phyloP scores from a whole-genome alignment of 2,888 invertebrate species.

The Camponotus fellah region DNA sequence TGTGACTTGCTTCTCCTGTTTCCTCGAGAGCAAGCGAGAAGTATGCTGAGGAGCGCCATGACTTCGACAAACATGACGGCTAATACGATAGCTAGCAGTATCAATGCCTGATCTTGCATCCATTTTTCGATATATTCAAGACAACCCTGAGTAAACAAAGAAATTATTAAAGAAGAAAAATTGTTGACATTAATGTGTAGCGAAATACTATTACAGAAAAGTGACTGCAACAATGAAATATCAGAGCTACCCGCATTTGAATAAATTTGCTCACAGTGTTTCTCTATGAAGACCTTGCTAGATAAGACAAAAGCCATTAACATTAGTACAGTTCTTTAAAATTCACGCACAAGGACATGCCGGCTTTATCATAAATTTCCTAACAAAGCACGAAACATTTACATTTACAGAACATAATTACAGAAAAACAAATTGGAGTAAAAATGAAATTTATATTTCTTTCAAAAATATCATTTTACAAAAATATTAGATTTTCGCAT shows the following conservation, averaged over 20 bases:
- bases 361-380: constrained; percentile 25
- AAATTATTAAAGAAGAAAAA: neutral
- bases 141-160: constrained; percentile 88
- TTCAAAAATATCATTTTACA: neutral
- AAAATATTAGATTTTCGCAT: neutral
- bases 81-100: constrained; percentile 90
- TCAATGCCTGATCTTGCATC: constrained; percentile 92
- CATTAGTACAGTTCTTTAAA: neutral
- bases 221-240: neutral
- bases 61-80: constrained; percentile 91
- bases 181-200: neutral
- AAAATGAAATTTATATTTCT: neutral
- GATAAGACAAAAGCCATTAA: constrained; percentile 7
- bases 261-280: constrained; percentile 53
- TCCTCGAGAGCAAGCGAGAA: constrained; percentile 90
- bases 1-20: constrained; percentile 87
- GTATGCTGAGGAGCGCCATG: constrained; percentile 90
- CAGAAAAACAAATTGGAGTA: neutral
- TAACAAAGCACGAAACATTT: constrained; percentile 1
- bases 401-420: neutral
- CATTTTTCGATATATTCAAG: constrained; percentile 90
- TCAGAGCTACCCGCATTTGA: constrained; percentile 62
- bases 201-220: neutral
- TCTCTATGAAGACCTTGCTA: constrained; percentile 46
- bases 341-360: neutral